Conservation (phyloP, 2,113 vertebrate species). For the cattle (Bos taurus) region DNA sequence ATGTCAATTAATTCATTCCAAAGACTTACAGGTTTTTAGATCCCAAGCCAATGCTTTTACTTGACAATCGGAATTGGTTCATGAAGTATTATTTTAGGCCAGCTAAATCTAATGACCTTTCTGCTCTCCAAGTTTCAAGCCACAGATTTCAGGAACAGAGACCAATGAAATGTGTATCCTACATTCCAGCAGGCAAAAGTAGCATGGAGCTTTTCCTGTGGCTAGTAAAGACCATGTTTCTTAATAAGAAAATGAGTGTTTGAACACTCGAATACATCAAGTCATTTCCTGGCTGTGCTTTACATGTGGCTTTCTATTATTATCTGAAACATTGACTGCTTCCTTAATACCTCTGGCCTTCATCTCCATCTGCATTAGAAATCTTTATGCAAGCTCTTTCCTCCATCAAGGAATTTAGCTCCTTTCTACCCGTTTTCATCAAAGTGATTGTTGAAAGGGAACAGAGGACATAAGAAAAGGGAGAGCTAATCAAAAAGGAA, state of each 20-base stretch:
- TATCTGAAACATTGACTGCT: not conserved
- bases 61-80: conserved; percentile 41
- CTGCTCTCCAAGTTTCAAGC: conserved; percentile 53
- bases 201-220: conserved; percentile 19
- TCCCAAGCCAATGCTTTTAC: not conserved
- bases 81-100: conserved; percentile 4
- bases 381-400: not conserved
- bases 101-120: conserved; percentile 47
- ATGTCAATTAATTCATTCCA: not conserved
- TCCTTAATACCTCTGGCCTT: not conserved
- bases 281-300: conserved; percentile 11
- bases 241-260: conserved; percentile 57
- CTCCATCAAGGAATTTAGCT: not conserved
- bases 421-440: not conserved
- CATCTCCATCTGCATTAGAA: not conserved
- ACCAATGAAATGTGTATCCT: conserved; percentile 16
- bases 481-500: not conserved
- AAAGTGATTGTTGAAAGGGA: not conserved
- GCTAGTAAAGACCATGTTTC: conserved; percentile 51
- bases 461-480: not conserved
- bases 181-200: conserved; percentile 6
- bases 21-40: conserved; percentile 8
- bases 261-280: not conserved
- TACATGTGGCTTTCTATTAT: conserved; percentile 29
- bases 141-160: conserved; percentile 53